Conservation (phyloP, 2,797 vertebrate species). For the Phalloptychus januarius region DNA sequence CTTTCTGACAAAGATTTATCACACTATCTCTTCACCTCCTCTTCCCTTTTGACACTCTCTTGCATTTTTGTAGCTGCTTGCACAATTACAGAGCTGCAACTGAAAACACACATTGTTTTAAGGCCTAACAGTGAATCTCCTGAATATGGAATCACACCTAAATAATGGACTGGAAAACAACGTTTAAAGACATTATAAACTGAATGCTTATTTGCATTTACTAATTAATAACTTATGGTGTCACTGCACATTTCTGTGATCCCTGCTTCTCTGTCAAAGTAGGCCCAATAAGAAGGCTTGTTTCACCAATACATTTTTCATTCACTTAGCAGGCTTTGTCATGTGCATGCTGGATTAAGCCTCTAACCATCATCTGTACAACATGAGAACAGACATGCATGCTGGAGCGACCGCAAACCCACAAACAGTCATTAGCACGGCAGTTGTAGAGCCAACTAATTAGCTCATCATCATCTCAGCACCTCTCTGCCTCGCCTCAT, state of each 20-base stretch:
- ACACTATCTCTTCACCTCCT: constrained; percentile 46
- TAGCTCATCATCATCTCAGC: constrained; percentile 61
- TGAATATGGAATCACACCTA: constrained; percentile 4
- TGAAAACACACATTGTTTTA: constrained; percentile 23
- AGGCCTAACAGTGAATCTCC: constrained; percentile 7
- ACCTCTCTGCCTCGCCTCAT: constrained; percentile 36
- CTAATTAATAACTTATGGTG: constrained; percentile 41
- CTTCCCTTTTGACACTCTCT: constrained; percentile 43
- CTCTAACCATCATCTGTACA: constrained; percentile 46
- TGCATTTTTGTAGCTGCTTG: constrained; percentile 40
- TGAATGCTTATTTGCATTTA: not conserved
- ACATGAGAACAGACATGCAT: constrained; percentile 5
- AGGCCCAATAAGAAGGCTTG: constrained; percentile 51
- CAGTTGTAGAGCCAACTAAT: constrained; percentile 52
- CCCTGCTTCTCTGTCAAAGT: constrained; percentile 45
- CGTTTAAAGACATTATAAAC: constrained; percentile 11
- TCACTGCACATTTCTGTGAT: constrained; percentile 48
- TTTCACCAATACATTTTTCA: constrained; percentile 69
- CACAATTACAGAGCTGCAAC: constrained; percentile 29
- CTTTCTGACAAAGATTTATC: constrained; percentile 47
- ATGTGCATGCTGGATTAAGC: constrained; percentile 67
- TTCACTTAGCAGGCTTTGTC: constrained; percentile 76
- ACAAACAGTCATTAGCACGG: constrained; percentile 55
- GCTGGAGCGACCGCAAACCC: constrained; percentile 42
- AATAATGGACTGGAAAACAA: not conserved